Evolutionary conservation across 2,797 vertebrate species (phyloP).

Genomic region (Gadopsis bispinosus): DNA sequence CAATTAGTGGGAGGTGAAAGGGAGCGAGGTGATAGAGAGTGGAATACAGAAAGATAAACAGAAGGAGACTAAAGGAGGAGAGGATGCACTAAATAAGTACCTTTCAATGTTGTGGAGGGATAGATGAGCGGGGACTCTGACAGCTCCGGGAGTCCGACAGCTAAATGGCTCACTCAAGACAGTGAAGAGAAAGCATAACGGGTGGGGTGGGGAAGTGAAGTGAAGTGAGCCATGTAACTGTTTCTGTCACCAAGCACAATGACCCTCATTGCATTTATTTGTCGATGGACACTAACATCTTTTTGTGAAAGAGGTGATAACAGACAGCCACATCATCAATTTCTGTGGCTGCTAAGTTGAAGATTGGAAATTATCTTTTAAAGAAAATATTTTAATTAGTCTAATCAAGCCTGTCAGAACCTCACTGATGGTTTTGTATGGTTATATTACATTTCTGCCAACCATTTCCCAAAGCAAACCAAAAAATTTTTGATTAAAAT

Average conservation of each 20-base stretch:
- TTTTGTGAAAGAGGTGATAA: conserved; percentile 24
- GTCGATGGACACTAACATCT: conserved; percentile 45
- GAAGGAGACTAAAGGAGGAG: conserved; percentile 39
- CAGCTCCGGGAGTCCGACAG: conserved; percentile 59
- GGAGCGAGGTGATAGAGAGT: conserved; percentile 21
- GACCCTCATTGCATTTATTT: conserved; percentile 34
- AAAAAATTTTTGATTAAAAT: not conserved
- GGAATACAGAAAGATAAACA: conserved; percentile 32
- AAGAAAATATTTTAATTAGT: not conserved
- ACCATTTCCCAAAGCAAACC: not conserved
- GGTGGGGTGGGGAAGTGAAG: not conserved
- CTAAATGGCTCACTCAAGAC: conserved; percentile 69
- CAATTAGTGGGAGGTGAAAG: conserved; percentile 46
- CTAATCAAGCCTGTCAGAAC: not conserved
- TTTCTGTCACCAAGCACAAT: conserved; percentile 49
- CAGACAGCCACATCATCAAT: not conserved
- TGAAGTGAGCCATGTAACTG: conserved; percentile 52
- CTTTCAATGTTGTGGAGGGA: conserved; percentile 62
- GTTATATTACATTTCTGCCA: not conserved
- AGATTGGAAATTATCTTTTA: not conserved
- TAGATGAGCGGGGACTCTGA: conserved; percentile 61
- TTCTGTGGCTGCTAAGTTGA: not conserved
- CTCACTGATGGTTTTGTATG: not conserved
- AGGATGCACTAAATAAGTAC: conserved; percentile 63
- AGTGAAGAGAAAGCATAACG: conserved; percentile 56